phyloP scores from a whole-genome alignment of 2,888 invertebrate genomes.

The Leptinotarsa rubiginosa region DNA sequence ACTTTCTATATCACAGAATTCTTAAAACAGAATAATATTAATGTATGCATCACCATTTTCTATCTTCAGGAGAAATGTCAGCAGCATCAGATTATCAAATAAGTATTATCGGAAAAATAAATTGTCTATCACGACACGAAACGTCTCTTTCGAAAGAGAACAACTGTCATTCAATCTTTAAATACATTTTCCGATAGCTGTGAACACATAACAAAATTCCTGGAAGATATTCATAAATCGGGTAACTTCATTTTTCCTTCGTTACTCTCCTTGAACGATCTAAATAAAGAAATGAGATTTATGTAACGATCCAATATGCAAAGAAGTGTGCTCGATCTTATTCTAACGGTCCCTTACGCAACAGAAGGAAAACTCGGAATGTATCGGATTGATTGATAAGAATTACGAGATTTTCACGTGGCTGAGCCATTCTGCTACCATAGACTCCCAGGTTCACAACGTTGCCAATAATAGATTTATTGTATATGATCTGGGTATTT shows the following conservation, averaged over 20 bases:
- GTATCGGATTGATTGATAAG: conserved; percentile 12
- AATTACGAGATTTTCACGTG: conserved; percentile 13
- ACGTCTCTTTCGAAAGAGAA: background rate
- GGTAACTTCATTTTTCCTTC: background rate
- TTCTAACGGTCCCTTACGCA: conserved; percentile 3
- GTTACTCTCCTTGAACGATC: background rate
- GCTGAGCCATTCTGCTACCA: conserved; percentile 4
- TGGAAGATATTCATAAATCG: background rate
- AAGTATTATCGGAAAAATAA: background rate
- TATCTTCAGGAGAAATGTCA: too few relatives aligned
- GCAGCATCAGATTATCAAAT: too few relatives aligned
- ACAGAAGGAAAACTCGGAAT: conserved; percentile 7
- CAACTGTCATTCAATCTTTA: background rate
- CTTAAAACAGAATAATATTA: too few relatives aligned
- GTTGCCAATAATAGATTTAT: background rate
- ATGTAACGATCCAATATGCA: background rate
- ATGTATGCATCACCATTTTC: too few relatives aligned
- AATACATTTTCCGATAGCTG: background rate
- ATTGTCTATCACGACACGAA: background rate
- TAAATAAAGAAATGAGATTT: conserved; percentile 2
- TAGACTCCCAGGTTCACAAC: background rate
- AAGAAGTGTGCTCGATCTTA: background rate
- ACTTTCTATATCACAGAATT: too few relatives aligned
- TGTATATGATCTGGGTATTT: too few relatives aligned
- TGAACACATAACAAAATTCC: background rate